phyloP scores from a whole-genome alignment of 2,888 invertebrate species.

The Girardia tigrina region DNA sequence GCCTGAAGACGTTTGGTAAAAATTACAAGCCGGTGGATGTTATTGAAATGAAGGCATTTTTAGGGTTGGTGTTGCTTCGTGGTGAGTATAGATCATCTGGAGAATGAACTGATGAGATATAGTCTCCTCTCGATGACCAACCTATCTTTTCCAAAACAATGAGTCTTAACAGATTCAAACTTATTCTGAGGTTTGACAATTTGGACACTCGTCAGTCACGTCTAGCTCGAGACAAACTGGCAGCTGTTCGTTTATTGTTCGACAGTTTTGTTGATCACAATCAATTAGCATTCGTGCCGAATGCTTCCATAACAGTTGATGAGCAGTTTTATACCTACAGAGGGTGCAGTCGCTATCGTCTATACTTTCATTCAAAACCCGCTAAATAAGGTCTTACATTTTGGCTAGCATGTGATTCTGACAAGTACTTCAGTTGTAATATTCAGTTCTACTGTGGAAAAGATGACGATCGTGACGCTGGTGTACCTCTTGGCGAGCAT shows the following conservation, averaged over 20 bases:
- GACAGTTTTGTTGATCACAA: slow-evolving; percentile 25
- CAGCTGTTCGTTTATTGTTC: no score
- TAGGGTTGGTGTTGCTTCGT: background rate
- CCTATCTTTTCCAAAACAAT: slow-evolving; percentile 14
- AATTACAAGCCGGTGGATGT: background rate
- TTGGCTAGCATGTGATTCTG: slow-evolving; percentile 26
- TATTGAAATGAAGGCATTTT: slow-evolving; percentile 16
- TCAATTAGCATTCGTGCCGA: slow-evolving; percentile 25
- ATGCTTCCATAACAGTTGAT: slow-evolving; percentile 17
- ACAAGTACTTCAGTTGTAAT: slow-evolving; percentile 27
- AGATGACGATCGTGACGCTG: slow-evolving; percentile 15
- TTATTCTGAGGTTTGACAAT: no score
- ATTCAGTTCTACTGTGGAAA: slow-evolving; percentile 23
- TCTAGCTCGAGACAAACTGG: no score
- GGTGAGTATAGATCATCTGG: background rate
- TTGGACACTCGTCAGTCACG: no score
- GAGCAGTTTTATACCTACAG: slow-evolving; percentile 27
- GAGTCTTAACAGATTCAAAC: slow-evolving; percentile 15
- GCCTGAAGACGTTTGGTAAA: background rate
- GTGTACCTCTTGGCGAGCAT: slow-evolving; percentile 25
- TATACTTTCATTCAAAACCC: slow-evolving; percentile 24
- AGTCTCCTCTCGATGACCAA: background rate
- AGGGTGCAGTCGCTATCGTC: slow-evolving; percentile 28
- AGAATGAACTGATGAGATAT: background rate
- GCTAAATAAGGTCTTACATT: slow-evolving; percentile 18